Evolutionary conservation across 2,113 vertebrate species (phyloP).

Genomic region (Ciconia stormi): DNA sequence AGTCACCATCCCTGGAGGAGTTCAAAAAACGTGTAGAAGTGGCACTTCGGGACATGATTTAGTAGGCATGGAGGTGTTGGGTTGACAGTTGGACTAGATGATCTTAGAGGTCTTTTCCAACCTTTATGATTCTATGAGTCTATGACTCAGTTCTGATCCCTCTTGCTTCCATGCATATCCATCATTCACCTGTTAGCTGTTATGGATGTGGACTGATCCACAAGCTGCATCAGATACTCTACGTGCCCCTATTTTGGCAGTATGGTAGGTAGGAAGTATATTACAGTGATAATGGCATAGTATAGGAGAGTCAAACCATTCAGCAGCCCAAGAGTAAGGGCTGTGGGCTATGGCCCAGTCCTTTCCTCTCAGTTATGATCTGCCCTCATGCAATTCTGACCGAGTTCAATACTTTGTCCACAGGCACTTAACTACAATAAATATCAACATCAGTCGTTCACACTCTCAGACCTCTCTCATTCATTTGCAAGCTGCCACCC

Average conservation of each 20-base stretch:
- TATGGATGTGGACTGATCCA: background rate
- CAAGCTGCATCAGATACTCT: background rate
- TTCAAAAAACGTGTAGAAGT: no score
- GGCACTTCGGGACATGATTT: no score
- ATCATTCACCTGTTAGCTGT: background rate
- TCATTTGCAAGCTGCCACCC: background rate
- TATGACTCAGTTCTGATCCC: background rate
- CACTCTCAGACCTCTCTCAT: background rate
- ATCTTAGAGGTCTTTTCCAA: no score
- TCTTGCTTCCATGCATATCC: background rate
- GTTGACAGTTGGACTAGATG: no score
- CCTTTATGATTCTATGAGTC: no score
- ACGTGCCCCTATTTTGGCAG: background rate
- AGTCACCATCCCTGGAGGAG: no score
- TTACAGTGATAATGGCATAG: background rate
- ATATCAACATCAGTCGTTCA: background rate
- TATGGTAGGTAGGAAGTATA: background rate
- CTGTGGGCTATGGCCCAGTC: background rate
- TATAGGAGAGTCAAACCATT: background rate
- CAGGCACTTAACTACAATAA: background rate
- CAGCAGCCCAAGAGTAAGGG: background rate
- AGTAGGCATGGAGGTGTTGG: no score
- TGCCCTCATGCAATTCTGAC: background rate
- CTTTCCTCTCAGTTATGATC: background rate
- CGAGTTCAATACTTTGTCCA: background rate